Percentiles rank a stretch among this genome's conserved stretches.
Conservation (phyloP, 2,113 vertebrate species). For the Telmatochromis brachygnathus region DNA sequence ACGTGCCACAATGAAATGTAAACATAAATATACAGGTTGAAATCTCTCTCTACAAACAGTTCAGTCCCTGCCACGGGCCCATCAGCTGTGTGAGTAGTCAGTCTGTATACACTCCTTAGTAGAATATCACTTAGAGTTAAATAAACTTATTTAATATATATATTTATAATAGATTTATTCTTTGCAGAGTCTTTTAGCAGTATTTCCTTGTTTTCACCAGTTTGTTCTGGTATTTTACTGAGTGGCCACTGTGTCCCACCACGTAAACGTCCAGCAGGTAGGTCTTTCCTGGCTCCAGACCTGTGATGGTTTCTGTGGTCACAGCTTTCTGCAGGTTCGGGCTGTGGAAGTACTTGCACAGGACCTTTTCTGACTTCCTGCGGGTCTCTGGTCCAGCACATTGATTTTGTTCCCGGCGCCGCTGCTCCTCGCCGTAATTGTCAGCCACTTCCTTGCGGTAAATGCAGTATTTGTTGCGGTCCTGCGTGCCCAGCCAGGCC, state of each 20-base stretch:
- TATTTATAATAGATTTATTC: conserved; percentile 78
- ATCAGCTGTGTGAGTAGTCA: conserved; percentile 80
- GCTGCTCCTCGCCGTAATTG: conserved; percentile 81
- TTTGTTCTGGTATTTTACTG: conserved; percentile 97
- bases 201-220: conserved; percentile 95
- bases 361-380: conserved; percentile 91
- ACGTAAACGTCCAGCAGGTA: conserved; percentile 97
- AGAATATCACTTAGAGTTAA: conserved; percentile 77
- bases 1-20: conserved; percentile 64
- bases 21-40: conserved; percentile 83
- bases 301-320: conserved; percentile 90
- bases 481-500: conserved; percentile 95
- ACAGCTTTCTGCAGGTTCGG: conserved; percentile 93
- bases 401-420: conserved; percentile 87
- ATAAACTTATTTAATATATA: conserved; percentile 72
- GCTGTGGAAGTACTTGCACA: conserved; percentile 98
- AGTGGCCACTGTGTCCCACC: conserved; percentile 89
- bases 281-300: conserved; percentile 86
- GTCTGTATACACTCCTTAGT: conserved; percentile 74
- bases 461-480: conserved; percentile 96
- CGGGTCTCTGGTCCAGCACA: conserved; percentile 88
- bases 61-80: conserved; percentile 76
- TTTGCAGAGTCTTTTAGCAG: conserved; percentile 79
- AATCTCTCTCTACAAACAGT: conserved; percentile 79
- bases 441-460: conserved; percentile 88